These are phyloP conservation scores for Eunapius fragilis DNA, from an alignment of 37 sponge, comb jelly and placozoan genomes.

Conservation along the genomic window DNA sequence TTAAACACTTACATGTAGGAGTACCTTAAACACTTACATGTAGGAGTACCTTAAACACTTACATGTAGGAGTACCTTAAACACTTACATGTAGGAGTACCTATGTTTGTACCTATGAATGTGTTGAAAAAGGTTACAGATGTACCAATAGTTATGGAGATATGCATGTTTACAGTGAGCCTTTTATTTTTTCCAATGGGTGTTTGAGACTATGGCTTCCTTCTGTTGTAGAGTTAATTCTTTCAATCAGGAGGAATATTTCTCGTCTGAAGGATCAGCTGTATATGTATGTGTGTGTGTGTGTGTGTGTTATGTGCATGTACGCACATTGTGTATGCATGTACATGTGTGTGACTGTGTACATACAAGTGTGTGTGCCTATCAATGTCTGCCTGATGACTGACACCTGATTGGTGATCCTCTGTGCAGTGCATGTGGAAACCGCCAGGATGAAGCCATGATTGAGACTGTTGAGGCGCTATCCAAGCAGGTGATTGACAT, in stretches of 20 bases:
- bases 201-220: too few relatives aligned
- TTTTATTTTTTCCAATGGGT: too few relatives aligned
- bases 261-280: neutral
- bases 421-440: conserved; percentile 45
- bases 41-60: too few relatives aligned
- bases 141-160: too few relatives aligned
- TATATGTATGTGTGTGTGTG: neutral
- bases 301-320: neutral
- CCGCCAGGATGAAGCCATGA: conserved; percentile 38
- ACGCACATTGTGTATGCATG: neutral
- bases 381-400: neutral
- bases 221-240: neutral
- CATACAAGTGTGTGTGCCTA: neutral
- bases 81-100: too few relatives aligned
- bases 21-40: too few relatives aligned
- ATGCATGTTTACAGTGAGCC: too few relatives aligned
- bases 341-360: neutral
- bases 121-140: too few relatives aligned
- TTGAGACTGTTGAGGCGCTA: conserved; percentile 39
- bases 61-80: too few relatives aligned
- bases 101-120: too few relatives aligned
- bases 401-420: neutral
- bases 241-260: neutral
- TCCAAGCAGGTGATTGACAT: conserved; percentile 36
- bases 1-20: too few relatives aligned